phyloP scores from a whole-genome alignment of 2,113 vertebrate species.

The Lepus timidus region DNA sequence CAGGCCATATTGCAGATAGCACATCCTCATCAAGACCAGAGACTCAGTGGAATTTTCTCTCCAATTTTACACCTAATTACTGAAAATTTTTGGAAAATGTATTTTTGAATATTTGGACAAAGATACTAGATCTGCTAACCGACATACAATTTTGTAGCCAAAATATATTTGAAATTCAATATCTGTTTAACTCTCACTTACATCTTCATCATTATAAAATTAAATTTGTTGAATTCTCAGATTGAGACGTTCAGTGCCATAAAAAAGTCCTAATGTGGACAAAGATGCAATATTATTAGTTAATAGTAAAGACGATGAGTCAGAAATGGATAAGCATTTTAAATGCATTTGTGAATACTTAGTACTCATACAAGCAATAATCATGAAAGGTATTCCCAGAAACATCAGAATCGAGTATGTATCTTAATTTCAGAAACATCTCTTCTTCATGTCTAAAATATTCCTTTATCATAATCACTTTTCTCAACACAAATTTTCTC shows the following conservation, averaged over 20 bases:
- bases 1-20: slow-evolving; percentile 32
- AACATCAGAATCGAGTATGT: neutral
- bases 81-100: slow-evolving; percentile 30
- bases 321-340: neutral
- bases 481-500: neutral
- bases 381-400: neutral
- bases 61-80: slow-evolving; percentile 14
- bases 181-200: neutral
- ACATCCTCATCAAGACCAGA: slow-evolving; percentile 15
- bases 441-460: neutral
- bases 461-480: neutral
- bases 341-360: neutral
- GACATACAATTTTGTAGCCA: slow-evolving; percentile 27
- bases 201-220: slow-evolving; percentile 18
- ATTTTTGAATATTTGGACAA: slow-evolving; percentile 53
- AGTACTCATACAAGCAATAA: neutral
- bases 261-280: neutral
- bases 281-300: neutral
- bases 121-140: neutral
- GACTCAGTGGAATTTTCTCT: slow-evolving; percentile 13
- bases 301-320: neutral
- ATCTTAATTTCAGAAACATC: neutral
- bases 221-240: neutral
- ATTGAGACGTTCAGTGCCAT: neutral
- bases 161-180: slow-evolving; percentile 18